Evolutionary conservation across 2,797 vertebrate genomes (phyloP), one percentile per base, ranked within the genome.

Genomic region (Poeciliopsis presidionis): DNA sequence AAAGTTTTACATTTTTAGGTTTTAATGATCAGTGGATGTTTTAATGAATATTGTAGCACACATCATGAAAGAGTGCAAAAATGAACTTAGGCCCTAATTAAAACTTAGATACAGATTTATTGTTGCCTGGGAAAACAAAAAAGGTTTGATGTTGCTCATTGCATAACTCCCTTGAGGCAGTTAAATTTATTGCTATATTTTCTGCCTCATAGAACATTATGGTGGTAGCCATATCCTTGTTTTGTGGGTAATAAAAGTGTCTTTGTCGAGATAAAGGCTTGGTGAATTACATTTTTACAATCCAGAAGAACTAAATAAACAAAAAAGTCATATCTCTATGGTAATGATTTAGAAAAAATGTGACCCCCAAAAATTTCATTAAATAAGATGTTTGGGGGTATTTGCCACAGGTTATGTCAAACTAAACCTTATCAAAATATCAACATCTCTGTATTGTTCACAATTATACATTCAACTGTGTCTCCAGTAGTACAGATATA

Each of bases 381-480:
- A 30, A 43, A 13, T 59, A 1, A 71, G 51, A 22, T 36, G 28
- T 22, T 73, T 69, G 33, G 25, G 71, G 78, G 51, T 77, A 74
- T 59, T 73, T 30, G 80, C 81, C 45, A 28, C n/a, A 16, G 0
- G 55, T 80, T 75, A 72, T 83, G 79, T 82, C 28, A 89, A 81
- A 78, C 82, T 83, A 83, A 79, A 83, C 1, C 0, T 81, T 82
- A 89, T 91, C 77, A 33, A 36, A 81, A 28, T 84, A 89, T 91
- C 76, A 33, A 33, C 82, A 28, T 30, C 28, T 59, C 0, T 79
- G 16, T 51, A 69, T 78, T 74, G 83, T 88, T 86, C 72, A 85
- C 82, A 85, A 74, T 73, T 36, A 73, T 80, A 82, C 78, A 83
- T 73, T 63, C 67, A 81, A 53, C 13, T 47, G n/a, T 16, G 18